phyloP scores from a whole-genome alignment of 2,113 vertebrate species.

The Anas platyrhynchos region DNA sequence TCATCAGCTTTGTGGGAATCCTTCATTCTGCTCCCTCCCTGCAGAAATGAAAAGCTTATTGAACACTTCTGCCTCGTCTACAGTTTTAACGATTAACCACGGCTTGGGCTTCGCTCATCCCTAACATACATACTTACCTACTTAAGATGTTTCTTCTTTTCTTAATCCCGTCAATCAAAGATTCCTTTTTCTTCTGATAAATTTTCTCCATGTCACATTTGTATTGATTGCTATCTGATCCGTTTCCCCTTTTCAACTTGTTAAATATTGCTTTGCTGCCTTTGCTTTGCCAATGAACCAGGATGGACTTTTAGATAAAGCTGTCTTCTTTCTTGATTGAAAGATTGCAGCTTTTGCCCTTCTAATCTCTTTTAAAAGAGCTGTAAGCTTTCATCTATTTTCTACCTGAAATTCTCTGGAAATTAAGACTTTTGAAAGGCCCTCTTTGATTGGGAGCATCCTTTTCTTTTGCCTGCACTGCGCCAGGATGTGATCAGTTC shows the following conservation, averaged over 20 bases:
- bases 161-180: background rate
- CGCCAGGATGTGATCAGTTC: background rate
- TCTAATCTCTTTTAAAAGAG: constrained; percentile 22
- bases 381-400: constrained; percentile 20
- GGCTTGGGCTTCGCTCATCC: background rate
- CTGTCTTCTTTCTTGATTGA: constrained; percentile 29
- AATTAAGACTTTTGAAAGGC: background rate
- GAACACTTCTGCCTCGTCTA: background rate
- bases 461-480: background rate
- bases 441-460: background rate
- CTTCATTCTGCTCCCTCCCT: background rate
- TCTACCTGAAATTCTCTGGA: background rate
- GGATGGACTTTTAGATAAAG: constrained; percentile 37
- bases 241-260: background rate
- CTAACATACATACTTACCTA: background rate
- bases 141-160: background rate
- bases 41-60: background rate
- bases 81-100: background rate
- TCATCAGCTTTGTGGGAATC: background rate
- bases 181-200: constrained; percentile 3
- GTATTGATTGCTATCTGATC: constrained; percentile 44
- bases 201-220: constrained; percentile 16
- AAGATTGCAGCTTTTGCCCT: constrained; percentile 18
- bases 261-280: constrained; percentile 32
- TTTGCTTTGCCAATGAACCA: background rate